These are phyloP conservation scores for Carapus acus DNA, from an alignment of 2,797 vertebrate genomes.

Conservation along the genomic window DNA sequence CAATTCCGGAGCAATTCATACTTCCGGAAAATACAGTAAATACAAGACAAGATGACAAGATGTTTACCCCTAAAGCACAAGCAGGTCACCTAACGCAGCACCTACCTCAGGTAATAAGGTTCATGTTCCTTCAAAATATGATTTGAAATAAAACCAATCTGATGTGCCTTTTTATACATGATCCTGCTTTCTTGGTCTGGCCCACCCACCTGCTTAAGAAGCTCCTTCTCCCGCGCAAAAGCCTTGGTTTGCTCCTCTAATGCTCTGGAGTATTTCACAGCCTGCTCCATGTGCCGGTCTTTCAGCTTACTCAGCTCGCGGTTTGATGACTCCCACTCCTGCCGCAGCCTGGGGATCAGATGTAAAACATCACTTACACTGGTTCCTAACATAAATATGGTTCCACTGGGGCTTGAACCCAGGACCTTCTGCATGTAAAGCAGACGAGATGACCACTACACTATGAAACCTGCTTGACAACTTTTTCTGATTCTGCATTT, in stretches of 20 bases:
- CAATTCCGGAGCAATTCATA: too few relatives aligned
- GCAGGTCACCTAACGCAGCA: too few relatives aligned
- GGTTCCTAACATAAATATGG: constrained; percentile 44
- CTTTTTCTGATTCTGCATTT: too few relatives aligned
- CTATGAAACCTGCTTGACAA: constrained; percentile 76
- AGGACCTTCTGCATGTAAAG: constrained; percentile 84
- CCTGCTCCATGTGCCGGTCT: constrained; percentile 86
- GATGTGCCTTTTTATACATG: too few relatives aligned
- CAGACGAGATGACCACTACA: constrained; percentile 84
- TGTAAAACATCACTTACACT: too few relatives aligned
- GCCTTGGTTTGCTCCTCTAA: constrained; percentile 84
- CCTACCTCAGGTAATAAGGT: too few relatives aligned
- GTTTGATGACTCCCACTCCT: constrained; percentile 75
- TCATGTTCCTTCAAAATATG: too few relatives aligned
- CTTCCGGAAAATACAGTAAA: too few relatives aligned
- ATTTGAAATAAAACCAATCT: too few relatives aligned
- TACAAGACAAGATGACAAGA: too few relatives aligned
- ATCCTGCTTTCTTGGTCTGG: fast-evolving
- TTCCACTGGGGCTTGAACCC: constrained; percentile 82
- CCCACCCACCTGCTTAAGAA: constrained; percentile 64
- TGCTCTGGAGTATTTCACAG: constrained; percentile 85
- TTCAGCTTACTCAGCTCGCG: constrained; percentile 85
- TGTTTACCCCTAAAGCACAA: too few relatives aligned
- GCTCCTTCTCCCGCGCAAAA: constrained; percentile 76
- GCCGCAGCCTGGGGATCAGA: constrained; percentile 70